Evolutionary conservation across 2,113 vertebrate species (phyloP).

Genomic region (Alces alces): DNA sequence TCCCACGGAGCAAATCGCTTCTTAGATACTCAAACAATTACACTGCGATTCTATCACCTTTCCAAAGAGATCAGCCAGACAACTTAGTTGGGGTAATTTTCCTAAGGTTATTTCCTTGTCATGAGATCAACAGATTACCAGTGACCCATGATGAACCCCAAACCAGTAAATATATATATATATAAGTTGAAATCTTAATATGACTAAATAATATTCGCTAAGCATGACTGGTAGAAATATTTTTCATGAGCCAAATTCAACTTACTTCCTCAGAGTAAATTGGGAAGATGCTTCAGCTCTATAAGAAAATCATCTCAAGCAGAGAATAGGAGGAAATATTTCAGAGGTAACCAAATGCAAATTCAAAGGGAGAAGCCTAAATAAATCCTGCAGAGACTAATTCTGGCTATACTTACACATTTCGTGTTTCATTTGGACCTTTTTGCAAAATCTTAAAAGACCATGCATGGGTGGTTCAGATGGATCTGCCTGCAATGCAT

Average conservation of each 20-base stretch:
- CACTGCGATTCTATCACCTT: not conserved
- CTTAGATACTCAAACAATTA: not conserved
- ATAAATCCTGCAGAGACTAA: not conserved
- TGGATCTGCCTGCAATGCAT: not conserved
- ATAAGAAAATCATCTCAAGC: not conserved
- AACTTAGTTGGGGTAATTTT: not conserved
- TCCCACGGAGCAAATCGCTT: not conserved
- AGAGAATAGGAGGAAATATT: not conserved
- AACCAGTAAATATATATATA: not conserved
- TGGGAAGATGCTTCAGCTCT: not conserved
- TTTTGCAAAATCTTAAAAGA: not conserved
- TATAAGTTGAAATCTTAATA: not conserved
- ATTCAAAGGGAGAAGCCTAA: not conserved
- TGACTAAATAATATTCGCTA: not conserved
- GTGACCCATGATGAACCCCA: not conserved
- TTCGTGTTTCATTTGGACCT: not conserved
- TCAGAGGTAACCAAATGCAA: not conserved
- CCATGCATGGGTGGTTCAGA: not conserved
- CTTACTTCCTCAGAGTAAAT: slow-evolving; percentile 9
- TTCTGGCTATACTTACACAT: not conserved
- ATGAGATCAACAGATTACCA: not conserved
- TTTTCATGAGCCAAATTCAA: not conserved
- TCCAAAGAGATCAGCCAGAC: not conserved
- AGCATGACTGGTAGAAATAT: not conserved
- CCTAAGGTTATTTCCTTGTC: not conserved